A percentile compares a stretch with the other conserved stretches of the same genome.
Conservation (phyloP, 2,113 vertebrate genomes). For the Aythya baeri region DNA sequence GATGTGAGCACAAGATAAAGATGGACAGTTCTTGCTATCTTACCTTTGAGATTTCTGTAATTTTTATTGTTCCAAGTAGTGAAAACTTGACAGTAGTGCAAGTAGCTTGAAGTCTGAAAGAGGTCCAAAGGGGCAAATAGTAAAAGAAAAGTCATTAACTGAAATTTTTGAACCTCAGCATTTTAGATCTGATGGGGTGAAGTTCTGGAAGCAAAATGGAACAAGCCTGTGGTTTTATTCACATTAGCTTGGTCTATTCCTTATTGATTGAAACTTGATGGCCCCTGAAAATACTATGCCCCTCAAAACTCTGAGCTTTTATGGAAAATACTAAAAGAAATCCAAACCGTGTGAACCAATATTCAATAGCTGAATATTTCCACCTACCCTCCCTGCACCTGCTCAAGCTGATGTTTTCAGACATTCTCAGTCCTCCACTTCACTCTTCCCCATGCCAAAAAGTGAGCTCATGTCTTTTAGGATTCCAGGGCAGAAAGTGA, state of each 20-base stretch:
- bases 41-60: background rate
- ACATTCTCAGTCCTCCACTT: background rate
- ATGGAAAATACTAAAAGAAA: background rate
- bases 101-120: background rate
- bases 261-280: background rate
- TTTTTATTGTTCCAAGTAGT: background rate
- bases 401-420: background rate
- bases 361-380: background rate
- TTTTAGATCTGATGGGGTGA: background rate
- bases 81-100: background rate
- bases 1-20: background rate
- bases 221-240: background rate
- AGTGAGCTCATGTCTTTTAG: conserved; percentile 31
- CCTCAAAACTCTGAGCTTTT: background rate
- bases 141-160: conserved; percentile 1
- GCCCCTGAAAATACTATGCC: background rate
- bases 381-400: conserved; percentile 1
- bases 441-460: conserved; percentile 9
- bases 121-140: background rate
- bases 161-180: background rate
- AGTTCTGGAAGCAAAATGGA: background rate
- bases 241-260: background rate
- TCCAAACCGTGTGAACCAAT: background rate
- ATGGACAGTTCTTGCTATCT: background rate
- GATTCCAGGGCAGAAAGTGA: conserved; percentile 17